These are phyloP conservation scores for Mastomys natalensis DNA, from an alignment of 2,113 vertebrate genomes.

Conservation along the genomic window DNA sequence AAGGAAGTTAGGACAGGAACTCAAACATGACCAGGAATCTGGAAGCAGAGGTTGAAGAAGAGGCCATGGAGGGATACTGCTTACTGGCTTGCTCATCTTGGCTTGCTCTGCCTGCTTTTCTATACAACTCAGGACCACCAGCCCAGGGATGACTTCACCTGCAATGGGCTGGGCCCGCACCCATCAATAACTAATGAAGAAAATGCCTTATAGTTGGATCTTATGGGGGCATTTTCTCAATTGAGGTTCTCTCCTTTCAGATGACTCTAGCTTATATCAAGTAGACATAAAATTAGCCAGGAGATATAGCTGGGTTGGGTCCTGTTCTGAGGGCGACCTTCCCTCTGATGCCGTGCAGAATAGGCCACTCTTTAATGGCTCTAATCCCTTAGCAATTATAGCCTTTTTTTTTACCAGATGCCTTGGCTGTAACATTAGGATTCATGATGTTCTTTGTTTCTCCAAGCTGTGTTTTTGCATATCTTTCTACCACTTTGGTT, in stretches of 20 bases:
- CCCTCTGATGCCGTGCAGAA: neutral
- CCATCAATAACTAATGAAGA: neutral
- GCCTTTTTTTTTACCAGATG: neutral
- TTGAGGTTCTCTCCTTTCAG: neutral
- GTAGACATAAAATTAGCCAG: neutral
- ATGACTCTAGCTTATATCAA: neutral
- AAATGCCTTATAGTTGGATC: neutral
- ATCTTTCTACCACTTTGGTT: neutral
- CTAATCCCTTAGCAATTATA: neutral
- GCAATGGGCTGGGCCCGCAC: neutral
- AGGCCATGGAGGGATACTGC: neutral
- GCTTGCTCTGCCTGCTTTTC: neutral
- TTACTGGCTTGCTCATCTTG: neutral
- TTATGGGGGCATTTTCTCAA: neutral
- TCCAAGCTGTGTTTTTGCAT: neutral
- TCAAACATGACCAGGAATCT: neutral
- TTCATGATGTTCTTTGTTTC: neutral
- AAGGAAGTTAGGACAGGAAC: neutral
- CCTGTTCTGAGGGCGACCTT: neutral
- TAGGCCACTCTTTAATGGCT: neutral
- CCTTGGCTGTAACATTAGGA: neutral
- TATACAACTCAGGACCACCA: neutral
- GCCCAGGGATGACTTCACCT: neutral
- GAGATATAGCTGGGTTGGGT: neutral
- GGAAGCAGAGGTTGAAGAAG: neutral